Conservation (phyloP, 2,113 vertebrate species). For the Pterocles orientalis region DNA sequence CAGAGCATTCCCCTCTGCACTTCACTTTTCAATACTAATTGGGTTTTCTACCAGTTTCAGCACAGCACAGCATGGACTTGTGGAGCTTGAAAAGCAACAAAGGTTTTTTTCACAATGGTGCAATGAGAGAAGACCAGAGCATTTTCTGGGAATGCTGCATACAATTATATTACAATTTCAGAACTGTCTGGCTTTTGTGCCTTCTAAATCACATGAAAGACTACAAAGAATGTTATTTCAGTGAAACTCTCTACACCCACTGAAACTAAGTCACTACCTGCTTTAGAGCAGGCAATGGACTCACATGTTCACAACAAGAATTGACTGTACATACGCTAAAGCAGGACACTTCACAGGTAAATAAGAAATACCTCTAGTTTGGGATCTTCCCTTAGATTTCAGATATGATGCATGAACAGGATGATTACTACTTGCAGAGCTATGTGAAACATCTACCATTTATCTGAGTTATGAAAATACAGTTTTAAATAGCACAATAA, state of each 20-base stretch:
- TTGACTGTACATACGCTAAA: not conserved
- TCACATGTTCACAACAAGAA: not conserved
- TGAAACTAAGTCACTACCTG: not conserved
- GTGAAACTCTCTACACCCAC: not conserved
- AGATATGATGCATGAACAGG: not conserved
- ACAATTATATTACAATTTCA: not conserved
- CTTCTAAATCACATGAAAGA: slow-evolving; percentile 12
- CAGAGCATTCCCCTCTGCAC: not conserved
- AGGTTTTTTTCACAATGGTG: not conserved
- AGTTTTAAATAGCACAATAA: not conserved
- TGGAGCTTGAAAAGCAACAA: slow-evolving; percentile 9
- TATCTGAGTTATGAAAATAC: not conserved
- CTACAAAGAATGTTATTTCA: not conserved
- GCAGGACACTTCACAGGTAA: not conserved
- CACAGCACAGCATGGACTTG: not conserved
- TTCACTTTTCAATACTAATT: not conserved
- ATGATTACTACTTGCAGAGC: not conserved
- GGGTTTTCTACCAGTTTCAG: not conserved
- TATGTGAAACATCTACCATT: not conserved
- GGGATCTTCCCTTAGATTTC: not conserved
- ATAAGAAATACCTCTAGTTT: not conserved
- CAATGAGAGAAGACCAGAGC: not conserved
- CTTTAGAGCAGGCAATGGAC: not conserved
- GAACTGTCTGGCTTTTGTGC: not conserved
- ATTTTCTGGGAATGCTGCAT: not conserved